Evolutionary conservation across 2,797 vertebrate species (phyloP).

Genomic region (Onychomys leucogaster): DNA sequence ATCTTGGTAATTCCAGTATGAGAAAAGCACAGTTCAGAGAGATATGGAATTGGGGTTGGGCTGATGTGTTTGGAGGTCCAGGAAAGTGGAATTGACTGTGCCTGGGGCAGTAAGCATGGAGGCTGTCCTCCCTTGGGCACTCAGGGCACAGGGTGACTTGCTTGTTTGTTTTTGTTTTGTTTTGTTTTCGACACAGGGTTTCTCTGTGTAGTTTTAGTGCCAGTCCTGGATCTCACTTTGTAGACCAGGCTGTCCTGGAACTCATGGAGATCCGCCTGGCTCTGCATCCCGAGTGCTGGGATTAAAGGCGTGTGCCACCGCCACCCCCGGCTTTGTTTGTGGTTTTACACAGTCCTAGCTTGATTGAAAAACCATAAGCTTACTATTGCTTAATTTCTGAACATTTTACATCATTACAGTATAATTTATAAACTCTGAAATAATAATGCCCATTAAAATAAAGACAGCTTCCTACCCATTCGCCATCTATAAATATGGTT

Average conservation of each 20-base stretch:
- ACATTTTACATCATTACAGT: neutral
- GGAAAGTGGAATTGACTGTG: neutral
- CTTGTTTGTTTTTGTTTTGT: no score
- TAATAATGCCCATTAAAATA: neutral
- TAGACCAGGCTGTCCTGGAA: no score
- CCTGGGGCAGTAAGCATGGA: neutral
- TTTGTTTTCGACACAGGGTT: no score
- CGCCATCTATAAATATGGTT: constrained; percentile 14
- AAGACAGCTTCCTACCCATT: neutral
- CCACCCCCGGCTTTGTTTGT: no score
- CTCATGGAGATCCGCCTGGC: no score
- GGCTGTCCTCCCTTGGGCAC: neutral
- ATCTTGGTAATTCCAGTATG: neutral
- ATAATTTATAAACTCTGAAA: neutral
- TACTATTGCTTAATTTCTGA: neutral
- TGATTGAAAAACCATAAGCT: constrained; percentile 37
- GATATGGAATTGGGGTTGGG: neutral
- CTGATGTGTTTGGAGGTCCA: neutral
- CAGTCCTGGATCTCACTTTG: no score
- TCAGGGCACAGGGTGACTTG: accelerated
- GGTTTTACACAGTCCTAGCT: neutral
- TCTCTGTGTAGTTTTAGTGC: no score
- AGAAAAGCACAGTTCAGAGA: neutral
- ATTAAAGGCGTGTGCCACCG: no score
- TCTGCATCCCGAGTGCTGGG: no score